Percentiles rank a stretch among this genome's conserved stretches.
Conservation (phyloP, 2,888 invertebrate genomes). For the Tachina grossa region DNA sequence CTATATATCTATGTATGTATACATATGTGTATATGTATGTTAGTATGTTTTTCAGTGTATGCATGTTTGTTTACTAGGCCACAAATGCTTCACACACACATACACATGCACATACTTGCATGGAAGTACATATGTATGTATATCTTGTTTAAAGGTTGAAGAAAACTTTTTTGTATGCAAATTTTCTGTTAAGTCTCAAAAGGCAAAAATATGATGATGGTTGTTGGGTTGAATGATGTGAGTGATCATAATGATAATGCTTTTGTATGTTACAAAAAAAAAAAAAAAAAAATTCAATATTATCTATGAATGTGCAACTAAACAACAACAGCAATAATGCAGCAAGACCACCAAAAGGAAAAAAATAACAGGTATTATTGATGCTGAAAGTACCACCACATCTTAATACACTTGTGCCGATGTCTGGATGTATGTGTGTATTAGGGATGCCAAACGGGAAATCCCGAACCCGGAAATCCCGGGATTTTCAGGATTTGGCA, state of each 20-base stretch:
- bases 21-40: neutral
- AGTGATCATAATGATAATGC: conserved; percentile 59
- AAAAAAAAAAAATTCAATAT: neutral
- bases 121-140: no score
- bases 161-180: neutral
- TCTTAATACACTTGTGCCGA: neutral
- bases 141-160: conserved; percentile 16
- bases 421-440: no score
- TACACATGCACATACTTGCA: neutral
- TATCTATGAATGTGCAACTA: neutral
- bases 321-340: neutral
- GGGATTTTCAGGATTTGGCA: no score
- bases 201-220: conserved; percentile 50
- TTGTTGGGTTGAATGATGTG: conserved; percentile 55
- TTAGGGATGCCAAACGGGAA: no score
- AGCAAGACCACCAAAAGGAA: neutral
- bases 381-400: neutral
- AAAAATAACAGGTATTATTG: neutral
- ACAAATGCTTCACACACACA: neutral
- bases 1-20: neutral
- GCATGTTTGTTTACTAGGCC: neutral
- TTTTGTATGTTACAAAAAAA: conserved; percentile 15
- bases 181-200: conserved; percentile 48
- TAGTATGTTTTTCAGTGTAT: neutral
- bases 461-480: no score